phyloP scores from a whole-genome alignment of 2,888 invertebrate species.

The Agriotes lineatus region DNA sequence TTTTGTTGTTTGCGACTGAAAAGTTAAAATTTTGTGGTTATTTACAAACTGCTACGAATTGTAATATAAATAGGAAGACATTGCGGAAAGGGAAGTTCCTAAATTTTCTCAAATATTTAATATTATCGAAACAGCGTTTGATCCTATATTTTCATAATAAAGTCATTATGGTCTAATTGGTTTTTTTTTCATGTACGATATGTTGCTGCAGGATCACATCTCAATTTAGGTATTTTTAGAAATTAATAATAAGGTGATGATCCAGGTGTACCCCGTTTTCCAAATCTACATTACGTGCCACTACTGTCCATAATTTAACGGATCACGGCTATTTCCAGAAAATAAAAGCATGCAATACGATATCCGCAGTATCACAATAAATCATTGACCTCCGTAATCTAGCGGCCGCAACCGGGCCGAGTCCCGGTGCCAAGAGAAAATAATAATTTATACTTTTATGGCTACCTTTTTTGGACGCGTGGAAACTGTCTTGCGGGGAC shows the following conservation, averaged over 20 bases:
- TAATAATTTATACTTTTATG: constrained; percentile 33
- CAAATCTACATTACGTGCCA: neutral
- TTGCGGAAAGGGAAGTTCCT: too few relatives aligned
- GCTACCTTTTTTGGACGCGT: constrained; percentile 91
- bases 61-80: too few relatives aligned
- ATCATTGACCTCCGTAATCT: constrained; percentile 32
- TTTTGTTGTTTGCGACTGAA: too few relatives aligned
- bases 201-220: too few relatives aligned
- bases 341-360: constrained; percentile 33
- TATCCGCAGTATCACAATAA: constrained; percentile 36
- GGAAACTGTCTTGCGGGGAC: constrained; percentile 92
- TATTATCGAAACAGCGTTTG: too few relatives aligned
- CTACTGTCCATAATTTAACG: constrained; percentile 25
- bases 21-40: too few relatives aligned
- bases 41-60: too few relatives aligned
- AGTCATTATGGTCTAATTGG: too few relatives aligned
- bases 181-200: too few relatives aligned
- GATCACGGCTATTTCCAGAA: constrained; percentile 27
- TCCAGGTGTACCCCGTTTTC: constrained; percentile 2
- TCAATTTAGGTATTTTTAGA: too few relatives aligned
- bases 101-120: too few relatives aligned
- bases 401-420: constrained; percentile 7
- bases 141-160: too few relatives aligned
- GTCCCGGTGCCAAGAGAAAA: constrained; percentile 26
- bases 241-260: neutral